Conservation (phyloP, 2,888 invertebrate species). For the Lamellibrachia columna region DNA sequence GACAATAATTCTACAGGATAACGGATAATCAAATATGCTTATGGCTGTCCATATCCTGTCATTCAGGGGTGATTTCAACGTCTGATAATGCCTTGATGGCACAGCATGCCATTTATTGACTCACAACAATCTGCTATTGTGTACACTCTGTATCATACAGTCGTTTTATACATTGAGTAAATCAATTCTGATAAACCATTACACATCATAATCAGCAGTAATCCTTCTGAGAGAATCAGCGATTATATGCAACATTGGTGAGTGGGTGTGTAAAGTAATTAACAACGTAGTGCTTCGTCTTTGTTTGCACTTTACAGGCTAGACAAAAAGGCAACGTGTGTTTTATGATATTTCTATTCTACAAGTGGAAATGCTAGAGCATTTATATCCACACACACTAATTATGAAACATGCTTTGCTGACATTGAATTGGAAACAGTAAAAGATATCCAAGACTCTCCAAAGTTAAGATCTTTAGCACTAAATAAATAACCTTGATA, state of each 20-base stretch:
- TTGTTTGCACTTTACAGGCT: not conserved
- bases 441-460: not conserved
- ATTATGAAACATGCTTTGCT: not conserved
- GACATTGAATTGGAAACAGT: not conserved
- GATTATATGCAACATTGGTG: not conserved
- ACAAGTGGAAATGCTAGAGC: not conserved
- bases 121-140: not conserved
- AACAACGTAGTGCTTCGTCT: not conserved
- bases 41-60: not conserved
- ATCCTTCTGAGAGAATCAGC: not conserved
- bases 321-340: not conserved
- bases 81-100: not conserved
- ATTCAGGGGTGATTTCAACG: not conserved
- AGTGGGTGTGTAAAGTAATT: not conserved
- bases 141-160: not conserved
- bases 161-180: not conserved
- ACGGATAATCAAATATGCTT: not conserved
- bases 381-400: not conserved
- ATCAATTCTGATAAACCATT: not conserved
- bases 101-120: not conserved
- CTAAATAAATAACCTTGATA: too few relatives aligned
- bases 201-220: not conserved
- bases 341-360: not conserved
- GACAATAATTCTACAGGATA: not conserved
- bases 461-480: too few relatives aligned